Conservation (phyloP, 2,113 vertebrate genomes). For the Paradisaea rubra region DNA sequence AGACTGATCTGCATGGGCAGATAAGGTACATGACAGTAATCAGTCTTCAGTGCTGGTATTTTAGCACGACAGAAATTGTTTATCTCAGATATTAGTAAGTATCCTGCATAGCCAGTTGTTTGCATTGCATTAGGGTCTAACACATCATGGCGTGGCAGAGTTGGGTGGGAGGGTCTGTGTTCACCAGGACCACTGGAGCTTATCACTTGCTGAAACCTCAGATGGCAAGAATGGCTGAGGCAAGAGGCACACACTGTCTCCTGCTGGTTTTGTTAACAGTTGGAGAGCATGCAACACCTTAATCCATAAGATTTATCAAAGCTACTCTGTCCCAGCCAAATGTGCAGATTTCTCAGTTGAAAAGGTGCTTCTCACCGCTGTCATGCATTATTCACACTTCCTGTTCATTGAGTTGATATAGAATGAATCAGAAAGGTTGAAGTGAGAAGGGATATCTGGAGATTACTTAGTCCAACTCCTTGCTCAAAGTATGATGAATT, state of each 20-base stretch:
- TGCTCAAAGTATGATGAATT: background rate
- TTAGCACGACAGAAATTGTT: background rate
- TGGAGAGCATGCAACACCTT: background rate
- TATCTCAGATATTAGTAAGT: background rate
- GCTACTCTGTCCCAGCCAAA: background rate
- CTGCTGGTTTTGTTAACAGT: background rate
- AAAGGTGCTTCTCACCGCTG: background rate
- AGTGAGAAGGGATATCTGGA: background rate
- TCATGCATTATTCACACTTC: background rate
- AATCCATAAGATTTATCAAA: background rate
- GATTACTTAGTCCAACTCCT: background rate
- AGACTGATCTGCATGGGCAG: background rate
- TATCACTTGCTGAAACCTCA: background rate
- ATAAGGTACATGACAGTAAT: background rate
- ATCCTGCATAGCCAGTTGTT: background rate
- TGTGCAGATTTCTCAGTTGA: background rate
- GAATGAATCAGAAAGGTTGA: background rate
- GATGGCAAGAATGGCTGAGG: background rate
- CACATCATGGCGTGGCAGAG: rapidly evolving
- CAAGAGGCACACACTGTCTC: background rate
- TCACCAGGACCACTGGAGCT: background rate
- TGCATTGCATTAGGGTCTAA: background rate
- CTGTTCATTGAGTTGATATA: background rate
- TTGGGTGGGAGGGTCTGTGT: background rate
- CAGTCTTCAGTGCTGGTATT: background rate